Conservation (phyloP, 2,113 vertebrate species). For the Corvus moneduloides region DNA sequence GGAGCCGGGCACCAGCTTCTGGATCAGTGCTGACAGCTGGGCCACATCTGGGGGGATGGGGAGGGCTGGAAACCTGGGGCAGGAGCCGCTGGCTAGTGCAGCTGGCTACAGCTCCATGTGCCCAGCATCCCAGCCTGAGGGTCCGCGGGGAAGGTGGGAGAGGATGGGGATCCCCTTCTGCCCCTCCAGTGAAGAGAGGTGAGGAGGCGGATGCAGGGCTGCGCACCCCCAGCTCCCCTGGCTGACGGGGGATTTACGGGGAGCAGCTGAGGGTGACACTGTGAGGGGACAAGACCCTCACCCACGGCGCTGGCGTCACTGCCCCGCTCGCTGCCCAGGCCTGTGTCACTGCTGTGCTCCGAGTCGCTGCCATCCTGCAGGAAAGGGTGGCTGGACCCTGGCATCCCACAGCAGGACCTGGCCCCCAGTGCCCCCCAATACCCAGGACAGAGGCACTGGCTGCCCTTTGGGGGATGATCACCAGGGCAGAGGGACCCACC, state of each 20-base stretch:
- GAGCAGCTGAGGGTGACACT: background rate
- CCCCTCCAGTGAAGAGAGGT: background rate
- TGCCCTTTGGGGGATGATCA: background rate
- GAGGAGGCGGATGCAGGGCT: background rate
- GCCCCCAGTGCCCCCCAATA: background rate
- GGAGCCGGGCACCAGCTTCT: constrained; percentile 70
- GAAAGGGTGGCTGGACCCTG: background rate
- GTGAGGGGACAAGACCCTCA: constrained; percentile 13
- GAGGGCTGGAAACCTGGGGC: background rate
- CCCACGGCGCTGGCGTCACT: constrained; percentile 58
- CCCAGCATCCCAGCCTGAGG: background rate
- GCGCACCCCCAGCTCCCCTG: fast-evolving
- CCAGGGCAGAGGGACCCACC: background rate
- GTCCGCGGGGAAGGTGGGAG: no score
- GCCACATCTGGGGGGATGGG: constrained; percentile 56
- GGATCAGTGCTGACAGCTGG: constrained; percentile 74
- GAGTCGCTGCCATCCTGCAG: constrained; percentile 72
- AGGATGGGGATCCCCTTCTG: background rate
- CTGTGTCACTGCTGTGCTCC: constrained; percentile 66
- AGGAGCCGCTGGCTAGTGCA: fast-evolving
- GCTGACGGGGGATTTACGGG: fast-evolving
- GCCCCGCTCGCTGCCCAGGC: constrained; percentile 60
- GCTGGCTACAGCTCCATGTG: background rate
- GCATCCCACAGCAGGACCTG: background rate
- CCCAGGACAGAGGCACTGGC: fast-evolving